phyloP scores from a whole-genome alignment of 2,113 vertebrate species.

The Gadus macrocephalus region DNA sequence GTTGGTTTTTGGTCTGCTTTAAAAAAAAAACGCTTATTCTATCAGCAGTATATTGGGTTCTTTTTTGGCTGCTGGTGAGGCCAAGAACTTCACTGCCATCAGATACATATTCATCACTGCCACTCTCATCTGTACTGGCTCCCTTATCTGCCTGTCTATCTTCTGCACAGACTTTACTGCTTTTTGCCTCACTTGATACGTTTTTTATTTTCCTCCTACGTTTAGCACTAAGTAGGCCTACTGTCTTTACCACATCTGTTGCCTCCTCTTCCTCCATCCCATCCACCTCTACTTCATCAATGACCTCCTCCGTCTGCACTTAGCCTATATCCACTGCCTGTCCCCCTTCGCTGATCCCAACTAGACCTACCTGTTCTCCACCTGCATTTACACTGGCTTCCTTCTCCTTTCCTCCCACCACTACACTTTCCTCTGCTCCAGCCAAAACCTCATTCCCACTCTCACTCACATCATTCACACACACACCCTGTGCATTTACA shows the following conservation, averaged over 20 bases:
- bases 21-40: neutral
- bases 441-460: neutral
- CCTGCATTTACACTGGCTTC: neutral
- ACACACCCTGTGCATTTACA: neutral
- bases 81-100: neutral
- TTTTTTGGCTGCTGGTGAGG: neutral
- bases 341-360: neutral
- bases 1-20: neutral
- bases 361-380: neutral
- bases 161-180: neutral
- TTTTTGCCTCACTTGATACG: neutral
- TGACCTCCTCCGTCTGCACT: neutral
- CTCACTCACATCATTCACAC: neutral
- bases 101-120: neutral
- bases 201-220: neutral
- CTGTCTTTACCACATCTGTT: too few species aligned
- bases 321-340: neutral
- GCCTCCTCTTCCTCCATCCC: neutral
- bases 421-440: too few species aligned
- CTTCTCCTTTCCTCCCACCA: neutral
- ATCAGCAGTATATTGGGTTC: neutral
- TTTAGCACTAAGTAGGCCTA: neutral
- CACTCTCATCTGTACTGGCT: neutral
- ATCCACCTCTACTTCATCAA: neutral
- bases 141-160: neutral